Evolutionary conservation across 2,888 invertebrate genomes (phyloP).

Genomic region (Folsomia candida): DNA sequence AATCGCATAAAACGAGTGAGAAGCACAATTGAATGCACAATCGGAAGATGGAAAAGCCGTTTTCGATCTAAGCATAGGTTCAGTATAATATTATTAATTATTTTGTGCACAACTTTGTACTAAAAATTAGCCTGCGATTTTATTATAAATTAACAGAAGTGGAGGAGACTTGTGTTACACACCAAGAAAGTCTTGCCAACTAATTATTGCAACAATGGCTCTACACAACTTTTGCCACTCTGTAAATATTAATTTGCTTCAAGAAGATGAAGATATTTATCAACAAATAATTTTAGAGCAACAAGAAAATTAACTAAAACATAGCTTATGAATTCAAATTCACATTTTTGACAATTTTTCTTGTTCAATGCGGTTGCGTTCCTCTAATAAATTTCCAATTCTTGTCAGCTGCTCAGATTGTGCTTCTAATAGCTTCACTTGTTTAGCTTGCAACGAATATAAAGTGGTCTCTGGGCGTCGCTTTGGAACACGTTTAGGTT

Average conservation of each 20-base stretch:
- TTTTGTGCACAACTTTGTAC: neutral
- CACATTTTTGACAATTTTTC: neutral
- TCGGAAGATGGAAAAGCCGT: constrained; percentile 1
- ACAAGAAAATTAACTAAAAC: neutral
- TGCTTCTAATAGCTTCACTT: neutral
- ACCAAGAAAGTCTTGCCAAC: neutral
- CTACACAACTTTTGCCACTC: neutral
- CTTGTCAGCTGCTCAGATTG: neutral
- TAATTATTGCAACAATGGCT: neutral
- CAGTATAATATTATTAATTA: neutral
- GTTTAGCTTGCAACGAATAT: neutral
- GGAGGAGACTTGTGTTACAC: neutral
- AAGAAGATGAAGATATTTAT: neutral
- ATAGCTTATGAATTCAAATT: neutral
- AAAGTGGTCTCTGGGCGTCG: neutral
- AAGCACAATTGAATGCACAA: neutral
- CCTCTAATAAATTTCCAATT: neutral
- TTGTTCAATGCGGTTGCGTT: neutral
- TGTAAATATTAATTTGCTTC: neutral
- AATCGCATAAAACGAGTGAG: neutral
- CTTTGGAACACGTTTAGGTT: no score
- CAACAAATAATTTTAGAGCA: neutral
- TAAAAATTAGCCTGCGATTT: neutral
- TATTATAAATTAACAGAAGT: neutral
- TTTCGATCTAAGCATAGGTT: neutral